Evolutionary conservation across 2,797 vertebrate species (phyloP), one percentile per base, ranked within the genome.

Genomic region (Champsocephalus esox): DNA sequence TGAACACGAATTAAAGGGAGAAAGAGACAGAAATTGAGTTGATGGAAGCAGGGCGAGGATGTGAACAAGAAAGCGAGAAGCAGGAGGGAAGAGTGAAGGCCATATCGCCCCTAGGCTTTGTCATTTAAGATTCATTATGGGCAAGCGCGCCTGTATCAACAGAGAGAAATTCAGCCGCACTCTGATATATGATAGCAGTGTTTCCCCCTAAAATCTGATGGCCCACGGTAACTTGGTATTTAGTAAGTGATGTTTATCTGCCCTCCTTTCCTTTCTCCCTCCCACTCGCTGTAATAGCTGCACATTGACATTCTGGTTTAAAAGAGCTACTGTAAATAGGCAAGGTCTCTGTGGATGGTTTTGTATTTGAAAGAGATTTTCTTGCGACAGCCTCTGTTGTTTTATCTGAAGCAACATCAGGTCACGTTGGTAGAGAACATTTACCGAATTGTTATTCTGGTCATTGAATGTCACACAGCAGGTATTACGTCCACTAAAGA

Each of bases 41-140:
- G 24, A 21, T 48, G 70, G 45, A 73, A 68, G 41, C 8, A 32
- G 46, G 65, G 69, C 62, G 19, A 64, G 71, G 63, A 80, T 71
- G 69, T 68, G 68, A 86, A 83, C 67, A 84, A 76, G 58, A 65
- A 65, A 71, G 13, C 38, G 54, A 79, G 43, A 75, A 38, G 67
- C 52, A 61, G 66, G 58, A 66, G 21, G 24, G 49, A 63, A 45
- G 44, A 62, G 57, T 49, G 85, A 73, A 79, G 69, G 82, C 74
- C 12, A n/a, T 61, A 80, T 73, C 8, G 85, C 86, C 82, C 74
- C 57, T 52, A 83, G 89, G 87, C 88, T 78, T 72, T 92, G 89
- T 84, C 91, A 87, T 92, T 91, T 91, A 82, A 84, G 82, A 92
- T 90, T 91, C 87, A 92, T 91, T 90, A 89, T 76, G 74, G 65